These are phyloP conservation scores for Vanessa tameamea DNA, from an alignment of 1,140 invertebrate genomes.

Conservation along the genomic window DNA sequence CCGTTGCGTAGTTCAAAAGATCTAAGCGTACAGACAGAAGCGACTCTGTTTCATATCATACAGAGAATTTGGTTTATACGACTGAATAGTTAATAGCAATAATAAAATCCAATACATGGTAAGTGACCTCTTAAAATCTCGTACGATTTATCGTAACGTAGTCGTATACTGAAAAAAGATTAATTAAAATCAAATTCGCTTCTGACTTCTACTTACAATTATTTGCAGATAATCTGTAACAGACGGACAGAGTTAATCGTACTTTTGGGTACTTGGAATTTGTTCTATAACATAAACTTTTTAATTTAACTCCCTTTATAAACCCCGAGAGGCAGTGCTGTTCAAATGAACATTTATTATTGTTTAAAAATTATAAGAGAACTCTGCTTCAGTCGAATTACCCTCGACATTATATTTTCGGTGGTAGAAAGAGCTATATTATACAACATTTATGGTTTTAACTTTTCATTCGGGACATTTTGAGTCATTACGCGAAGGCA, in stretches of 20 bases:
- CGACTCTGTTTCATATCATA: too few relatives aligned
- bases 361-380: conserved; percentile 13
- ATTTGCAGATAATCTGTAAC: conserved; percentile 21
- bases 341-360: conserved; percentile 13
- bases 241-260: conserved; percentile 9
- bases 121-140: neutral
- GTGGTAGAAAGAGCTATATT: neutral
- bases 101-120: neutral
- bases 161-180: neutral
- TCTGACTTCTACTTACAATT: conserved; percentile 17
- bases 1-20: too few relatives aligned
- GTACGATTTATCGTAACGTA: conserved; percentile 8
- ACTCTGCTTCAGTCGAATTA: conserved; percentile 15
- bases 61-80: neutral
- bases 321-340: neutral
- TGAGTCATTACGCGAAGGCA: neutral
- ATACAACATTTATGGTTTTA: neutral
- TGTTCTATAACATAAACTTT: conserved; percentile 11
- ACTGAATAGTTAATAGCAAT: too few relatives aligned
- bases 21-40: too few relatives aligned
- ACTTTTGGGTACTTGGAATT: conserved; percentile 8
- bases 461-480: neutral
- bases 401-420: conserved; percentile 2
- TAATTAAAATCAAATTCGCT: neutral
- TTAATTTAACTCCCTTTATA: conserved; percentile 5